Percentiles rank a stretch among this genome's conserved stretches.
Evolutionary conservation across 2,888 invertebrate species (phyloP).

Genomic region (Cosmorhoe ocellata): DNA sequence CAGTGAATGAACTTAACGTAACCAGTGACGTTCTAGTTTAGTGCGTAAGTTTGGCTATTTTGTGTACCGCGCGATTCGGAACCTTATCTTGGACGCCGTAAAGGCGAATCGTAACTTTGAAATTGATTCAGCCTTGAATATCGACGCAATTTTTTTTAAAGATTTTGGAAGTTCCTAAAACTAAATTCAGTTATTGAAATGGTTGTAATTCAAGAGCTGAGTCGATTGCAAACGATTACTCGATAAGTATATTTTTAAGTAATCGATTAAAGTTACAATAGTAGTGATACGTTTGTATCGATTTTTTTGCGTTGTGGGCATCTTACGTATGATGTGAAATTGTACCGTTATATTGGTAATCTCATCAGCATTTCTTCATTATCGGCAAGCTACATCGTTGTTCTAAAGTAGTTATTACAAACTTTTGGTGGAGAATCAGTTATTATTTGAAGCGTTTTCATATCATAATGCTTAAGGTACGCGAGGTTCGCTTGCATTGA

Average conservation of each 20-base stretch:
- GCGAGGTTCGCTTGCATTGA: conserved; percentile 53
- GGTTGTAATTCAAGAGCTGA: too few species aligned
- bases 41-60: conserved; percentile 48
- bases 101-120: neutral
- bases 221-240: too few species aligned
- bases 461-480: conserved; percentile 26
- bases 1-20: conserved; percentile 24
- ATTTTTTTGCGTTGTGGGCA: too few species aligned
- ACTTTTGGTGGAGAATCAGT: conserved; percentile 1
- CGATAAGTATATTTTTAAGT: too few species aligned
- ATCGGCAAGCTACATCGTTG: conserved; percentile 53
- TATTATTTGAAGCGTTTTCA: conserved; percentile 17
- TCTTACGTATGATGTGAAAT: conserved; percentile 5
- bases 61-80: conserved; percentile 33
- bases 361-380: neutral
- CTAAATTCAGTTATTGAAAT: too few species aligned
- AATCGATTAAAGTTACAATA: too few species aligned
- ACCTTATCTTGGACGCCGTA: conserved; percentile 18
- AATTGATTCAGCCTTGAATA: neutral
- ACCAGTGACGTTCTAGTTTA: conserved; percentile 43
- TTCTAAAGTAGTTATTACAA: conserved; percentile 50
- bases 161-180: too few species aligned
- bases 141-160: neutral
- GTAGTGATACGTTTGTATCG: too few species aligned
- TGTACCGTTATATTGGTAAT: conserved; percentile 20